Base-by-base conservation (phyloP, 2,113 vertebrate species). In the Ranitomeya variabilis region DNA sequence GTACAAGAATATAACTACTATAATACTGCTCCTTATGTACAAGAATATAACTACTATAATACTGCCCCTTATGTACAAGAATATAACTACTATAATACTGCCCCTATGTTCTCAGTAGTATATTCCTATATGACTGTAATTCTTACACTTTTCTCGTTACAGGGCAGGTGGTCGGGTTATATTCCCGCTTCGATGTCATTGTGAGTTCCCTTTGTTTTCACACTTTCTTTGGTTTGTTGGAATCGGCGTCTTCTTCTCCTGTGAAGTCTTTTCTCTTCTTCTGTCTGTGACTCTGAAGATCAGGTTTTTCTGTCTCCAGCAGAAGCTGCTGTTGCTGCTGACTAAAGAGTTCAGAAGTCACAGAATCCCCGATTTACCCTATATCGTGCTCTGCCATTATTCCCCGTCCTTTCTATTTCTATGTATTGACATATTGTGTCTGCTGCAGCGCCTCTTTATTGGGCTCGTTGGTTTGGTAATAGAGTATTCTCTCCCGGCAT, bases 151-250 rank as follows among this genome's bases (percentile, higher is more conserved):
- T 69, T 52, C 11, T 66, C 16, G 54, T 91, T 93, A 2, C 89
- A 99, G 98, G 97, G 66, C 95, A 93, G 90, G 98, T 99, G 6
- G 97, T 99, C 13, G 97, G 97, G 3, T 95, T 99, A 83, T 99
- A 99, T 91, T 98, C 98, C 2, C 95, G 97, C 87, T 99, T 99
- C 3, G 98, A 99, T 3, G 97, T 99, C 66, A 99, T 99, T 91
- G 98, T 99, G 92, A 98, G 98, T 98, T 92, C 54, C 0, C 3
- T 37, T 26, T 69, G 13, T 26, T 64, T 19, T 54, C 23, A 14
- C 21, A 76, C 16, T 18, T 16, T 76, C 31, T 76, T 31, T 37
- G 5, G 11, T 37, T 12, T 4, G 0, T 4, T n/a, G 23, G n/a
- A 12, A 13, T 74, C 16, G 0, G 2, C 21, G 37, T 15, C 19